Conservation (phyloP, 2,113 vertebrate genomes). For the Saccopteryx leptura region DNA sequence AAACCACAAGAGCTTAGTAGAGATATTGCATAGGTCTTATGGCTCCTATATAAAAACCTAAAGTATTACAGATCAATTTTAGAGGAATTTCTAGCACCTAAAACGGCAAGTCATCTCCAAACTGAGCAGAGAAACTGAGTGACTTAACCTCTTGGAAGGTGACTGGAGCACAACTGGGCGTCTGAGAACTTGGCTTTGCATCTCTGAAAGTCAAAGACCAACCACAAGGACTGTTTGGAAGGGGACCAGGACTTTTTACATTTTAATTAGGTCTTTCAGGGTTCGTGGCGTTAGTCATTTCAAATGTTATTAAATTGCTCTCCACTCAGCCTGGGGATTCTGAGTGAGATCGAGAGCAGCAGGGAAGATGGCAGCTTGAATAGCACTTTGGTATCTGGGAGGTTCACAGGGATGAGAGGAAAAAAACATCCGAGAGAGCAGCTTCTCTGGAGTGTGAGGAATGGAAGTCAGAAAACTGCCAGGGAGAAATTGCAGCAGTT, state of each 20-base stretch:
- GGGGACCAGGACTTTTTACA: not conserved
- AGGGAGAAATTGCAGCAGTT: not conserved
- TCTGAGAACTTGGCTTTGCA: slow-evolving; percentile 27
- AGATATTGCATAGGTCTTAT: not conserved
- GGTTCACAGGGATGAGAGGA: not conserved
- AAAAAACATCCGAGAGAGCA: not conserved
- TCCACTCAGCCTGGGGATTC: not conserved
- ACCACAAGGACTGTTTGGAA: not conserved
- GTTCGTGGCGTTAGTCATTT: not conserved
- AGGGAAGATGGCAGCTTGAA: fast-evolving
- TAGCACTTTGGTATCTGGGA: fast-evolving
- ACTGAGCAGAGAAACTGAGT: not conserved
- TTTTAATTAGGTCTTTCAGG: slow-evolving; percentile 28
- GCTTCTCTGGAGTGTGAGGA: slow-evolving; percentile 29
- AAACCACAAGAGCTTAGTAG: not conserved
- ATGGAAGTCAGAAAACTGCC: slow-evolving; percentile 38
- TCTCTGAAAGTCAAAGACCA: not conserved
- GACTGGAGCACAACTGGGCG: not conserved
- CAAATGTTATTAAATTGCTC: not conserved
- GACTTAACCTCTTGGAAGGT: not conserved
- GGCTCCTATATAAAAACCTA: not conserved
- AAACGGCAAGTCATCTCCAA: not conserved
- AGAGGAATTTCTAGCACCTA: not conserved
- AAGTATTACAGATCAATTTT: not conserved
- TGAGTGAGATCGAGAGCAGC: not conserved